A percentile compares a stretch with the other conserved stretches of the same genome.
Conservation (phyloP, 2,888 invertebrate genomes). For the Leptopilina myrica region DNA sequence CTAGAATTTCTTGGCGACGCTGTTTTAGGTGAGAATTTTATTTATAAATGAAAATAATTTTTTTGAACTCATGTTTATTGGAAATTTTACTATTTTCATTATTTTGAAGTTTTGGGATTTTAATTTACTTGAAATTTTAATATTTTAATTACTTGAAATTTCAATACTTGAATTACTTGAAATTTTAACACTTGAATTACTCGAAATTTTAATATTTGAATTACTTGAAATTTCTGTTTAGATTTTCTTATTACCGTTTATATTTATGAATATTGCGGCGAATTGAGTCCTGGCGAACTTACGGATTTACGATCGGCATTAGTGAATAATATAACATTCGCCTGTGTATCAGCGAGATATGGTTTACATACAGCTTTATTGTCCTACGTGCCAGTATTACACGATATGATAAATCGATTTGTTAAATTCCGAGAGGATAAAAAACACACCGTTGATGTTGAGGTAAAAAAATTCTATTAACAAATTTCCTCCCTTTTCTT, state of each 20-base stretch:
- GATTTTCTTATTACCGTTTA: slow-evolving; percentile 93
- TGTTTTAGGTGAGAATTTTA: slow-evolving; percentile 79
- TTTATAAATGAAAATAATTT: too few species aligned
- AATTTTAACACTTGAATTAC: too few species aligned
- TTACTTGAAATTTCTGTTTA: slow-evolving; percentile 58
- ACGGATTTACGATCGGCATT: slow-evolving; percentile 96
- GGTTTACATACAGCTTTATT: slow-evolving; percentile 88
- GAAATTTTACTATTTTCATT: too few species aligned
- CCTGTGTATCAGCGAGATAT: slow-evolving; percentile 90
- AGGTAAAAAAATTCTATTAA: slow-evolving; percentile 74
- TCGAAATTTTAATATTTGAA: background rate
- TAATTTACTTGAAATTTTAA: too few species aligned
- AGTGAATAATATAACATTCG: slow-evolving; percentile 97
- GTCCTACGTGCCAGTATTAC: slow-evolving; percentile 78
- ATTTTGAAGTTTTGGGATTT: too few species aligned
- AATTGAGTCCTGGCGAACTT: slow-evolving; percentile 88
- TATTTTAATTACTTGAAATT: too few species aligned
- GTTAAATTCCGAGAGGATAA: slow-evolving; percentile 82
- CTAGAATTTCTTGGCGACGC: slow-evolving; percentile 97
- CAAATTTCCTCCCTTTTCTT: too few species aligned
- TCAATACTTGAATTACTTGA: too few species aligned
- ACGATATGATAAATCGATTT: slow-evolving; percentile 81
- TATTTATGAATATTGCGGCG: slow-evolving; percentile 86
- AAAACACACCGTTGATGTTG: slow-evolving; percentile 82
- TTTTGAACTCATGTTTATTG: too few species aligned